These are phyloP conservation scores for Machimus rusticus DNA, from an alignment of 2,888 invertebrate species.

Conservation along the genomic window DNA sequence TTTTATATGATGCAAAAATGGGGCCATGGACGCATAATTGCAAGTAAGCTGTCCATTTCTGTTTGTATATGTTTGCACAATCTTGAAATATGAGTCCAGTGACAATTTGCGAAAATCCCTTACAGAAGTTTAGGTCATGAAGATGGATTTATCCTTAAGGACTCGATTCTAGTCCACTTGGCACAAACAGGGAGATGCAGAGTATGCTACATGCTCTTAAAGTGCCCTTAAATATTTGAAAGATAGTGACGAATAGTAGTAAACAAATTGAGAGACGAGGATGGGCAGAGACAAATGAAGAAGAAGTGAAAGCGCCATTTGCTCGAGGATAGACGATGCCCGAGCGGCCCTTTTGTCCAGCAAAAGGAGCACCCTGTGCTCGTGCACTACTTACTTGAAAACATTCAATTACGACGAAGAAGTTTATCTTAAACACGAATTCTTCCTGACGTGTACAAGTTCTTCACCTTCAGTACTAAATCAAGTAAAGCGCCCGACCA, in stretches of 20 bases:
- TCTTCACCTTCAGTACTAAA: conserved; percentile 17
- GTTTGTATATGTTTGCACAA: neutral
- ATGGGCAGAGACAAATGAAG: neutral
- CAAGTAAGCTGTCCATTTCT: neutral
- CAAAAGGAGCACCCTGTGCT: neutral
- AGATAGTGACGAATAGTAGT: neutral
- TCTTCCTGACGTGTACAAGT: conserved; percentile 24
- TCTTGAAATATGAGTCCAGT: neutral
- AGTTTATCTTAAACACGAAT: conserved; percentile 28
- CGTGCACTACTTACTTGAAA: neutral
- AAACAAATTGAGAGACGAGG: neutral
- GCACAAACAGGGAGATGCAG: neutral
- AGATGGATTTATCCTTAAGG: neutral
- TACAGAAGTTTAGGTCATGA: neutral
- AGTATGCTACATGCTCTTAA: neutral
- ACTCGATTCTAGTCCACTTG: neutral
- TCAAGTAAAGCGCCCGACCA: conserved; percentile 30
- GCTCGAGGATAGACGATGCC: neutral
- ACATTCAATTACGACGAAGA: conserved; percentile 1
- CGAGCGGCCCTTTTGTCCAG: neutral
- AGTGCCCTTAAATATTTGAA: neutral
- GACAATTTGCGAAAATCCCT: neutral
- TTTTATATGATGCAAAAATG: neutral
- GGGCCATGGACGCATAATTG: too few species aligned
- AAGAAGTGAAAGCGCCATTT: neutral